Evolutionary conservation across 2,888 invertebrate genomes (phyloP).

Genomic region (Eupithecia tripunctaria): DNA sequence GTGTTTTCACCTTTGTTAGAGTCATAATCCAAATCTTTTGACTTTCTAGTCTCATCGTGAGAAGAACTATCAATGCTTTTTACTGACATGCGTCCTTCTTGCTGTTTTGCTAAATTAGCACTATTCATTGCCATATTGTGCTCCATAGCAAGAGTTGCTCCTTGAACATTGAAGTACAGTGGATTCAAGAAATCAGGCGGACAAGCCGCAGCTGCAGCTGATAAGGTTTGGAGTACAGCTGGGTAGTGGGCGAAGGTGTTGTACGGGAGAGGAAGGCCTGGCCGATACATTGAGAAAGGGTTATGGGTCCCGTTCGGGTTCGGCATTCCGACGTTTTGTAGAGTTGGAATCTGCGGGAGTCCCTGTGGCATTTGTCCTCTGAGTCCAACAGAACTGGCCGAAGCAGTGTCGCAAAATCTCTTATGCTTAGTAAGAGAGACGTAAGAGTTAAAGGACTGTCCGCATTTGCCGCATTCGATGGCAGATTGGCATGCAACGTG

Average conservation of each 20-base stretch:
- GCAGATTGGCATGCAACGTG: conserved; percentile 97
- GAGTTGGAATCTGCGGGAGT: conserved; percentile 69
- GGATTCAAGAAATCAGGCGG: conserved; percentile 87
- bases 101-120: conserved; percentile 81
- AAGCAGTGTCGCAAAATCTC: conserved; percentile 95
- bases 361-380: conserved; percentile 76
- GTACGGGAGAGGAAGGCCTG: conserved; percentile 86
- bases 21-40: conserved; percentile 68
- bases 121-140: conserved; percentile 81
- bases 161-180: conserved; percentile 86
- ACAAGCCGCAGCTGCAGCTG: conserved; percentile 79
- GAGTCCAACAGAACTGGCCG: conserved; percentile 76
- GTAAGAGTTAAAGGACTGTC: conserved; percentile 95
- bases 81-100: conserved; percentile 75
- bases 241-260: conserved; percentile 86
- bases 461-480: conserved; percentile 97
- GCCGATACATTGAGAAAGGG: conserved; percentile 90
- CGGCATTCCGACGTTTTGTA: conserved; percentile 78
- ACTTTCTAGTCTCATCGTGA: conserved; percentile 71
- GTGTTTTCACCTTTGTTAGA: conserved; percentile 60
- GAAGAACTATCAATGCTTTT: conserved; percentile 78
- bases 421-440: conserved; percentile 98
- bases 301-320: conserved; percentile 73
- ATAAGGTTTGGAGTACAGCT: conserved; percentile 67
- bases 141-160: conserved; percentile 78